Percentiles rank a stretch among this genome's conserved stretches.
Conservation (phyloP, 2,797 vertebrate species). For the Platalea minor region DNA sequence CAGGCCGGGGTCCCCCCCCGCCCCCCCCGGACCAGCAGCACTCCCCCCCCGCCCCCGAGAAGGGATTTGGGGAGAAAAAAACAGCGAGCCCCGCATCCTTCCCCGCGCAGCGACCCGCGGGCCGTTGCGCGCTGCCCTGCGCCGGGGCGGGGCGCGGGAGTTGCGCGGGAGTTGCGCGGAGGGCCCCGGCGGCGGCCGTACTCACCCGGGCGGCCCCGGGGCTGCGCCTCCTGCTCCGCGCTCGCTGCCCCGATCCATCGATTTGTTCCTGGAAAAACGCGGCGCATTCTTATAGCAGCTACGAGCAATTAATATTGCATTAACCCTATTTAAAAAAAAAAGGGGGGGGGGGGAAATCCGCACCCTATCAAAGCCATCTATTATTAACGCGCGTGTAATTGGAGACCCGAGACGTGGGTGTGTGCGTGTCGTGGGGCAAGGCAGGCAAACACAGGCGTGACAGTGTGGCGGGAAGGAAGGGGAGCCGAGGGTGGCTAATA, state of each 20-base stretch:
- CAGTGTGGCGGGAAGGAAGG: conserved; percentile 74
- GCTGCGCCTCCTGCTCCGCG: conserved; percentile 21
- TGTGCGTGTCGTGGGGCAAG: conserved; percentile 58
- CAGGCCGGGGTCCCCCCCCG: too few species aligned
- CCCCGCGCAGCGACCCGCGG: neutral
- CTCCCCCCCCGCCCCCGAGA: neutral
- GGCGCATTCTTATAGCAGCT: conserved; percentile 85
- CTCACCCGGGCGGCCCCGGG: conserved; percentile 34
- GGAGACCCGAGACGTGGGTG: conserved; percentile 65
- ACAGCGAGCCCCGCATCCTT: accelerated
- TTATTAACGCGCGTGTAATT: conserved; percentile 77
- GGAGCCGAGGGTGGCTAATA: conserved; percentile 70
- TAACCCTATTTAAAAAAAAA: conserved; percentile 64
- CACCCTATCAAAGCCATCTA: conserved; percentile 70
- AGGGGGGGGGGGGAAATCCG: neutral
- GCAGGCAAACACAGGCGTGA: conserved; percentile 60
- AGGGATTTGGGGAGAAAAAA: neutral
- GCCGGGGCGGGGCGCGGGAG: neutral
- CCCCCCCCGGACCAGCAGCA: neutral
- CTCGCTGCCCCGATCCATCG: conserved; percentile 71
- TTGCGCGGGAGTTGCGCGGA: neutral
- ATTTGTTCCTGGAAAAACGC: conserved; percentile 80
- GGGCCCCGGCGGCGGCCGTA: neutral
- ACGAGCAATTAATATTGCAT: conserved; percentile 89
- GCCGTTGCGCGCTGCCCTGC: neutral